phyloP scores from a whole-genome alignment of 2,797 vertebrate species.

The Acridotheres tristis region DNA sequence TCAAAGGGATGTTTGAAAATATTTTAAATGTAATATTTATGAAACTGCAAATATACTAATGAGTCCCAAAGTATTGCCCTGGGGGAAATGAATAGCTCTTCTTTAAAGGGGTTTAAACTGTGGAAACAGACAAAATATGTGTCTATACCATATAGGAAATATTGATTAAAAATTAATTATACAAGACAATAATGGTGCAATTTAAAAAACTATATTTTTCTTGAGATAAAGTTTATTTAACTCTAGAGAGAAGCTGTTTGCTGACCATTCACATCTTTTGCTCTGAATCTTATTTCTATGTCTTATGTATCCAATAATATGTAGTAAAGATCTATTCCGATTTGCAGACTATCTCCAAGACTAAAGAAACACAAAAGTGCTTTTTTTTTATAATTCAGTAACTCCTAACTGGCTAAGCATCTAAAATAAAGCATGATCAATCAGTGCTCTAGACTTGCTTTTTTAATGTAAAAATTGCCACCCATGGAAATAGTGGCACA shows the following conservation, averaged over 20 bases:
- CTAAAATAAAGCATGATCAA: neutral
- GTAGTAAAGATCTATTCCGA: neutral
- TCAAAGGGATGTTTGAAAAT: neutral
- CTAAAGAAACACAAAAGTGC: neutral
- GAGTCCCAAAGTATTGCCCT: neutral
- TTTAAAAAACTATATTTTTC: neutral
- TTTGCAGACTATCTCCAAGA: neutral
- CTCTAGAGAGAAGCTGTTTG: neutral
- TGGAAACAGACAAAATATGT: neutral
- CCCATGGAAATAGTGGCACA: neutral
- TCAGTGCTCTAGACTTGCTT: neutral
- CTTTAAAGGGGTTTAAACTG: neutral
- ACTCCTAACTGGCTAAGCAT: neutral
- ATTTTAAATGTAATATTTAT: conserved; percentile 18
- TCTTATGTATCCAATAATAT: neutral
- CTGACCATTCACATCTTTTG: neutral
- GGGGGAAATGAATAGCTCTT: neutral
- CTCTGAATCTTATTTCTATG: neutral
- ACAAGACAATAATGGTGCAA: neutral
- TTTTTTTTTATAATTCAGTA: neutral
- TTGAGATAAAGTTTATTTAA: neutral
- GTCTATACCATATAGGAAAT: neutral
- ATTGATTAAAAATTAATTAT: neutral
- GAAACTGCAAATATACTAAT: conserved; percentile 11
- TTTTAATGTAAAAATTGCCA: neutral